Evolutionary conservation across 2,888 invertebrate species (phyloP), one percentile per base, ranked within the genome.

Genomic region (Acholoe squamosa): DNA sequence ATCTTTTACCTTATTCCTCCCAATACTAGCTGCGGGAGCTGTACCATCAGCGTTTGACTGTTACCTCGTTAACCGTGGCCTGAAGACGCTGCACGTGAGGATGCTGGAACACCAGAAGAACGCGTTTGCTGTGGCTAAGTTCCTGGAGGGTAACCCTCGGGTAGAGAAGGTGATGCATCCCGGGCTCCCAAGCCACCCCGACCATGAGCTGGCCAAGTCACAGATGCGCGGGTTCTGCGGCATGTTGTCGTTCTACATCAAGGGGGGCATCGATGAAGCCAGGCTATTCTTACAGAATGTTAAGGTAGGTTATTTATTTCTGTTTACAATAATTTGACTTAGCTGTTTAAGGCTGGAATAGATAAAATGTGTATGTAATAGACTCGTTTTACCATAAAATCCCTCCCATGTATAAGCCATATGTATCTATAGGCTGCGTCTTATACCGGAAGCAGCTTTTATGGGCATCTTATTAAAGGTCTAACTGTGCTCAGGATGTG

Each of bases 21-120:
- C n/a, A n/a, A n/a, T n/a, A n/a, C n/a, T n/a, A 98, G 98, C 98
- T 5, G 97, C 98, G 96, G 99, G 99, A 89, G 97, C 98, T 76
- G 97, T 99, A 22, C 99, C 99, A 0, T 98, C 99, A 0, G 99
- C 99, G 0, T 98, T 99, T 95, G 99, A 99, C 96, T 99, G 99
- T 95, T 98, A 97, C 95, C 97, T 98, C 95, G 98, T 99, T 0
- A 98, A 98, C 95, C 94, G 96, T 56, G 96, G 96, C 12, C 92
- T 96, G 91, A 95, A 96, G 92, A 96, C 96, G 0, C 93, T 96
- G 89, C 94, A 94, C 89, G 92, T 96, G 7, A 92, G 96, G n/a
- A 96, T 96, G 96, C 94, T 92, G 92, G 94, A 95, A 89, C 96
- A 96, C 93, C 94, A 94, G 95, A 93, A 93, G 91, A 96, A 95